phyloP scores from a whole-genome alignment of 2,113 vertebrate genomes.

The Toxotes chatareus region DNA sequence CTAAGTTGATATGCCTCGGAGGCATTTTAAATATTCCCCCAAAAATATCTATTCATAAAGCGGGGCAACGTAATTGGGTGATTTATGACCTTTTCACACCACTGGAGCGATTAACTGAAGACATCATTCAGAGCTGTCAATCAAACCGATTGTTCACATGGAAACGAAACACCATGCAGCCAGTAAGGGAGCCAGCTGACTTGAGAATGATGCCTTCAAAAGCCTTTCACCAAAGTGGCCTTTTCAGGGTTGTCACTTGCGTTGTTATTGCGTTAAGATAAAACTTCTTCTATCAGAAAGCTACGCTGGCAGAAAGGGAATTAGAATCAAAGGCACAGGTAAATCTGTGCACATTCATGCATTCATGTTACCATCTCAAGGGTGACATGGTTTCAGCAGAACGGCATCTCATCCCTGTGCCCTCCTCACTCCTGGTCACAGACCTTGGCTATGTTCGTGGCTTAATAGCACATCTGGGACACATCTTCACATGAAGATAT shows the following conservation, averaged over 20 bases:
- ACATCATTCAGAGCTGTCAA: slow-evolving; percentile 83
- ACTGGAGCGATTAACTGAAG: slow-evolving; percentile 83
- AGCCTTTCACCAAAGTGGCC: slow-evolving; percentile 61
- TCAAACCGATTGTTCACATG: slow-evolving; percentile 83
- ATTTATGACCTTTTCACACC: slow-evolving; percentile 85
- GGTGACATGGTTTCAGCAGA: slow-evolving; percentile 33
- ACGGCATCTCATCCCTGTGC: slow-evolving; percentile 19
- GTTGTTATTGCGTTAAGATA: slow-evolving; percentile 49
- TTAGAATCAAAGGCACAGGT: slow-evolving; percentile 11
- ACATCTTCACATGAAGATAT: slow-evolving; percentile 70
- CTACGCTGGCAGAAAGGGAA: slow-evolving; percentile 13
- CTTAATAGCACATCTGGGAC: slow-evolving; percentile 70
- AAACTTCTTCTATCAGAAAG: slow-evolving; percentile 24
- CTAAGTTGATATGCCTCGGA: slow-evolving; percentile 77
- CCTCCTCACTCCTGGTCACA: slow-evolving; percentile 51
- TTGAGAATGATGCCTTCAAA: slow-evolving; percentile 62
- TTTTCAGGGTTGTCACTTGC: slow-evolving; percentile 51
- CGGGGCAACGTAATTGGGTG: slow-evolving; percentile 78
- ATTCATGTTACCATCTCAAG: slow-evolving; percentile 23
- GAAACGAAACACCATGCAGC: slow-evolving; percentile 72
- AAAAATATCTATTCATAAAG: slow-evolving; percentile 82
- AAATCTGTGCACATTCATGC: slow-evolving; percentile 21
- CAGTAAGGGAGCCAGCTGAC: slow-evolving; percentile 64
- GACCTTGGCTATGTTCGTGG: slow-evolving; percentile 47
- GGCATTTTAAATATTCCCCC: slow-evolving; percentile 78